These are phyloP conservation scores for Neosilurus mollespiculum DNA, from an alignment of 2,797 vertebrate genomes.

Conservation along the genomic window DNA sequence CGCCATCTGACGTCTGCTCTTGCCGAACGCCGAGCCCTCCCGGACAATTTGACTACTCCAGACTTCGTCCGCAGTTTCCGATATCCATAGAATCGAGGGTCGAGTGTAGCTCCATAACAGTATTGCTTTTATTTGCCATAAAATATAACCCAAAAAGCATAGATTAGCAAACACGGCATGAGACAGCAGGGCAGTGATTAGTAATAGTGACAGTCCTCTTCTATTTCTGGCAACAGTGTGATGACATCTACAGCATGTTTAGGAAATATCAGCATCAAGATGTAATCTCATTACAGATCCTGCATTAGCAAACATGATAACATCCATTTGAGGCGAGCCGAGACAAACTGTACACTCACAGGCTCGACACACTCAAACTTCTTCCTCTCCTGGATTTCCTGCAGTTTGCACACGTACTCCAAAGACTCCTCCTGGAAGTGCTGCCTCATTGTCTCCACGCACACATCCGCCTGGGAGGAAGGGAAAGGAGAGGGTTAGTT, in stretches of 20 bases:
- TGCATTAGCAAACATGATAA: neutral
- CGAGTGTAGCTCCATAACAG: no score
- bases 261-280: neutral
- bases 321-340: neutral
- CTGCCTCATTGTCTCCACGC: conserved; percentile 86
- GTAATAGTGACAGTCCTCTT: neutral
- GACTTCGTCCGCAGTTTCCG: no score
- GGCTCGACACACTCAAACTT: conserved; percentile 99
- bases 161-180: neutral
- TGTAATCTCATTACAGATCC: neutral
- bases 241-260: neutral
- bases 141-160: neutral
- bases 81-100: no score
- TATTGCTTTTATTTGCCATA: no score
- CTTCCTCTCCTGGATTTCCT: conserved; percentile 97
- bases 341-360: conserved; percentile 74
- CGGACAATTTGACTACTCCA: no score
- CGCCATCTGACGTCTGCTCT: no score
- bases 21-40: no score
- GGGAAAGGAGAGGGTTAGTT: neutral
- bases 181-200: neutral
- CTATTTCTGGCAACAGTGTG: neutral
- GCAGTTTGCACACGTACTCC: conserved; percentile 93
- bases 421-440: conserved; percentile 95
- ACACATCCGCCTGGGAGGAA: conserved; percentile 81